These are phyloP conservation scores for Cephus pulcher DNA, from an alignment of 2,888 invertebrate genomes.

Conservation along the genomic window DNA sequence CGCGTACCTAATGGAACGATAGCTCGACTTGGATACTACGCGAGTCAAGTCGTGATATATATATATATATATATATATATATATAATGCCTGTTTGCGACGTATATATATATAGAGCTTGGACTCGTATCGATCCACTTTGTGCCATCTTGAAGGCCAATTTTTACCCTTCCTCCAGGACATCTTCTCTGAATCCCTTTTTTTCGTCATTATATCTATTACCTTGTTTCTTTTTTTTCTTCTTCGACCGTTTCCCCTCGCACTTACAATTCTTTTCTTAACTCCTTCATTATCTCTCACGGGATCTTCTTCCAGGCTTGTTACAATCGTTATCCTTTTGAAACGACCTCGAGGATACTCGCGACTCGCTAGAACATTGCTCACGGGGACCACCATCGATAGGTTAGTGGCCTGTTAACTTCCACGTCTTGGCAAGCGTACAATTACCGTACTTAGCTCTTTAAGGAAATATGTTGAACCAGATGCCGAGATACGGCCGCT, in stretches of 20 bases:
- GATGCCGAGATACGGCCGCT: slow-evolving; percentile 3
- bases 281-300: slow-evolving; percentile 14
- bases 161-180: background rate
- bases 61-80: no score
- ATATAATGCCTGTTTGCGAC: background rate
- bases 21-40: slow-evolving; percentile 1
- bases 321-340: background rate
- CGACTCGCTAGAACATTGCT: background rate
- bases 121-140: background rate
- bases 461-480: slow-evolving; percentile 8
- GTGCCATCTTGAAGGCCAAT: background rate
- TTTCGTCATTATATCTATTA: slow-evolving; percentile 12
- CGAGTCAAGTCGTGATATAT: background rate
- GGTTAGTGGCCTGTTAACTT: background rate
- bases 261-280: background rate
- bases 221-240: background rate
- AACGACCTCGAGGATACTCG: background rate
- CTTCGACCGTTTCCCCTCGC: slow-evolving; percentile 10
- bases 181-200: slow-evolving; percentile 4
- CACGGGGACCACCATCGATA: background rate
- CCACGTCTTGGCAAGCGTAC: background rate
- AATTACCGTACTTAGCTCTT: slow-evolving; percentile 1
- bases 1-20: slow-evolving; percentile 7
- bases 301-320: background rate
- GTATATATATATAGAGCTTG: background rate